Conservation (phyloP, 2,888 invertebrate species). For the Seira musarum region DNA sequence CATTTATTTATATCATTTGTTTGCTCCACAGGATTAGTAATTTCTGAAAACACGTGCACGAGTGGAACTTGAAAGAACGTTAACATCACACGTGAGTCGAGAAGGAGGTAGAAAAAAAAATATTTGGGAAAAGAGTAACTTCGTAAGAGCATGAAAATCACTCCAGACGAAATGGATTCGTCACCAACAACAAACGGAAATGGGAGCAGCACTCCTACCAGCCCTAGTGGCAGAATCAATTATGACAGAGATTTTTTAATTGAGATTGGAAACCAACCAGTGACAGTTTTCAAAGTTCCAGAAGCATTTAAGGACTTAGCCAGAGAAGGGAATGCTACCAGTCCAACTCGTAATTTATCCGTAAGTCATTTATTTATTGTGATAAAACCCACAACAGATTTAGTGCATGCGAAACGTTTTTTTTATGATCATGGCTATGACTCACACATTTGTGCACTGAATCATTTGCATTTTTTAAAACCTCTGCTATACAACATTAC, state of each 20-base stretch:
- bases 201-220: conserved; percentile 45
- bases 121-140: not conserved
- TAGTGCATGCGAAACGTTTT: no score
- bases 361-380: no score
- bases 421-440: no score
- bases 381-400: not conserved
- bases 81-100: not conserved
- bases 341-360: conserved; percentile 45
- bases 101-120: not conserved
- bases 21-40: not conserved
- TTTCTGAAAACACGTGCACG: not conserved
- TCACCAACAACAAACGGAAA: conserved; percentile 39
- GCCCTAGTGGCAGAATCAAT: conserved; percentile 57
- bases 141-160: conserved; percentile 42
- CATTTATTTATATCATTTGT: no score
- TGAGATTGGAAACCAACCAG: conserved; percentile 55
- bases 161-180: conserved; percentile 43
- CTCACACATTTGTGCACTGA: no score
- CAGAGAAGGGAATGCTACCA: conserved; percentile 53
- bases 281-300: conserved; percentile 59
- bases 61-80: conserved; percentile 19
- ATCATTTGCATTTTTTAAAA: no score
- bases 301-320: conserved; percentile 61
- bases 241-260: conserved; percentile 64
- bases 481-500: no score